Evolutionary conservation across 2,113 vertebrate genomes (phyloP), one percentile per base, ranked within the genome.

Genomic region (Bungarus multicinctus): DNA sequence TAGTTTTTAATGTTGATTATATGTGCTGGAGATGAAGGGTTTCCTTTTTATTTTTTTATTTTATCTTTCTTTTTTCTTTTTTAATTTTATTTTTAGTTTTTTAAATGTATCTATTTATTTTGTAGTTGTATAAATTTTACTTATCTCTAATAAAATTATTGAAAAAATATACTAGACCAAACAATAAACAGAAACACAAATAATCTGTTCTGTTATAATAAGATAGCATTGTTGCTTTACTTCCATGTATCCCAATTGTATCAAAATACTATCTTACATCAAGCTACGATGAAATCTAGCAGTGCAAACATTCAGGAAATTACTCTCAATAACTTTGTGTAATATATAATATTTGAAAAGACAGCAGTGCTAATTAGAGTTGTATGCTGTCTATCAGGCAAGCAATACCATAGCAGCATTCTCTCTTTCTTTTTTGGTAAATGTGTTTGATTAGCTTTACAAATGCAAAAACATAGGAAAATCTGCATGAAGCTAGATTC

Each of bases 381-480:
- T 81, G 34, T 18, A 22, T 81, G 74, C 34, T 81, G 34, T 43
- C 74, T 81, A 81, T 81, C 74, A 81, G 74, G 74, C 74, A 81
- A 81, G 74, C 18, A 81, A 81, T 81, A 39, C 74, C 16, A 39
- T 81, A 81, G 18, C 34, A 43, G 74, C 16, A 39, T 43, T 81
- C 74, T 81, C 34, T 9, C 34, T 81, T 18, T 43, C 74, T 81
- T n/a, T 81, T 22, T 81, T 81, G 90, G 95, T 87, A n/a, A 92
- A 94, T 93, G 81, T 91, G 52, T 91, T 92, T 95, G 94, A 96
- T 95, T 95, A 97, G 60, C 90, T 96, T 95, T 96, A 95, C 55
- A 96, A 95, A 96, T 94, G 95, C 95, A 96, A 87, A 96, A 89
- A 94, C 93, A 86, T 85, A 85, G 94, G 90, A 91, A 95, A 60